phyloP scores from a whole-genome alignment of 1,140 invertebrate genomes.

The Mizuhopecten yessoensis region DNA sequence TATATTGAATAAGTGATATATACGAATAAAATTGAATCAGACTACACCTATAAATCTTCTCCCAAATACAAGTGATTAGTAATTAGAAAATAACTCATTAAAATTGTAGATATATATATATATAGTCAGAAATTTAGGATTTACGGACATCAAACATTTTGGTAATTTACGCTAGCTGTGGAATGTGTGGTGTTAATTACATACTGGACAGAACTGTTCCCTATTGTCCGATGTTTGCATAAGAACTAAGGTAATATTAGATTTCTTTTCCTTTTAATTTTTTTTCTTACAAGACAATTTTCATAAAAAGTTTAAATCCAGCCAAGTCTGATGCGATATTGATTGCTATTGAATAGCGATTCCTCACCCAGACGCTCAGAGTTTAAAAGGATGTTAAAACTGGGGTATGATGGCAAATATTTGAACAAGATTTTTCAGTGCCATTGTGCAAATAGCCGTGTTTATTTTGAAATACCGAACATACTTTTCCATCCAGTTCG shows the following conservation, averaged over 20 bases:
- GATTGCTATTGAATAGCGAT: not conserved
- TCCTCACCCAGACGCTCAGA: not conserved
- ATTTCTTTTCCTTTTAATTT: slow-evolving; percentile 29
- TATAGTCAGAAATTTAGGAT: no score
- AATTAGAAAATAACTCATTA: no score
- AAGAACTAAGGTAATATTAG: slow-evolving; percentile 33
- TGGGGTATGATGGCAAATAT: not conserved
- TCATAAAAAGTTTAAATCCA: slow-evolving; percentile 30
- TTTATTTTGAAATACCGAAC: slow-evolving; percentile 28
- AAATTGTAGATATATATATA: no score
- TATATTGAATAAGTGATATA: no score
- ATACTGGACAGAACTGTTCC: not conserved
- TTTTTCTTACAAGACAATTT: slow-evolving; percentile 36
- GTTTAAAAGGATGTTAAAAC: slow-evolving; percentile 22
- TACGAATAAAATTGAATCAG: no score
- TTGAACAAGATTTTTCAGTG: slow-evolving; percentile 19
- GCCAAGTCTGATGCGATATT: slow-evolving; percentile 1
- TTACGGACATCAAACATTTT: not conserved
- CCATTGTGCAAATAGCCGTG: slow-evolving; percentile 32
- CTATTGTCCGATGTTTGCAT: slow-evolving; percentile 34
- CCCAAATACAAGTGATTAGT: no score
- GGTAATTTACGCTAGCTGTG: not conserved
- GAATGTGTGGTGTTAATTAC: not conserved
- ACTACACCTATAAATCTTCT: no score
- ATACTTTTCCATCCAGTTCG: slow-evolving; percentile 34